Percentiles rank a stretch among this genome's conserved stretches.
Evolutionary conservation across 2,888 invertebrate species (phyloP).

Genomic region (Drosophila eohydei): DNA sequence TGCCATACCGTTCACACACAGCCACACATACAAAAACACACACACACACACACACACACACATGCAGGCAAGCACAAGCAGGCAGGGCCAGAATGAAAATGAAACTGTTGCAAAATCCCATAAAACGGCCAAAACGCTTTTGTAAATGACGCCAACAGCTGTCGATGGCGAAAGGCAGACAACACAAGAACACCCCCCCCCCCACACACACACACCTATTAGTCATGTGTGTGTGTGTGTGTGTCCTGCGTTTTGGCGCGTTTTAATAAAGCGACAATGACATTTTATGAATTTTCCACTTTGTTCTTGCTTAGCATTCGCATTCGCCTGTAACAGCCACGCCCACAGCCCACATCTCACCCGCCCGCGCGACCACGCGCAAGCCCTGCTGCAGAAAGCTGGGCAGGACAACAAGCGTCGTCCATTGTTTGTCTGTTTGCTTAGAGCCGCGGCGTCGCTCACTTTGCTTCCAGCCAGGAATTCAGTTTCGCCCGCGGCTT

Average conservation of each 20-base stretch:
- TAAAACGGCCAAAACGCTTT: slow-evolving; percentile 81
- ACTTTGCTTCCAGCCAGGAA: slow-evolving; percentile 49
- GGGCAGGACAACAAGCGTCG: slow-evolving; percentile 44
- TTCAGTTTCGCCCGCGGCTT: slow-evolving; percentile 39
- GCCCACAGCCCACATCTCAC: slow-evolving; percentile 11
- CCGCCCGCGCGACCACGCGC: background rate
- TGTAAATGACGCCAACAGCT: slow-evolving; percentile 80
- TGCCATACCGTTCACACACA: slow-evolving; percentile 3
- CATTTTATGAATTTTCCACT: slow-evolving; percentile 80
- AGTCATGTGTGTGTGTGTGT: slow-evolving; percentile 40
- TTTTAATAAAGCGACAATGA: slow-evolving; percentile 81
- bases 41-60: background rate
- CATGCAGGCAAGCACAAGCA: background rate
- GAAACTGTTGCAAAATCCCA: slow-evolving; percentile 79
- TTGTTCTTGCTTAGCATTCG: slow-evolving; percentile 60
- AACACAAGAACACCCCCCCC: slow-evolving; percentile 32
- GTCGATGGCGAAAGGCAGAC: slow-evolving; percentile 75
- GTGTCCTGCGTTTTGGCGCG: slow-evolving; percentile 71
- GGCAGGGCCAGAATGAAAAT: slow-evolving; percentile 71
- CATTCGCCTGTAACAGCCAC: slow-evolving; percentile 6
- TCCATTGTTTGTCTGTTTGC: slow-evolving; percentile 78
- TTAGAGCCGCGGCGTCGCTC: slow-evolving; percentile 59
- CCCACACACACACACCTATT: slow-evolving; percentile 6
- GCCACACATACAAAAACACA: background rate
- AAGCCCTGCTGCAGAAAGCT: background rate